Evolutionary conservation across 2,113 vertebrate genomes (phyloP).

Genomic region (Tursiops truncatus): DNA sequence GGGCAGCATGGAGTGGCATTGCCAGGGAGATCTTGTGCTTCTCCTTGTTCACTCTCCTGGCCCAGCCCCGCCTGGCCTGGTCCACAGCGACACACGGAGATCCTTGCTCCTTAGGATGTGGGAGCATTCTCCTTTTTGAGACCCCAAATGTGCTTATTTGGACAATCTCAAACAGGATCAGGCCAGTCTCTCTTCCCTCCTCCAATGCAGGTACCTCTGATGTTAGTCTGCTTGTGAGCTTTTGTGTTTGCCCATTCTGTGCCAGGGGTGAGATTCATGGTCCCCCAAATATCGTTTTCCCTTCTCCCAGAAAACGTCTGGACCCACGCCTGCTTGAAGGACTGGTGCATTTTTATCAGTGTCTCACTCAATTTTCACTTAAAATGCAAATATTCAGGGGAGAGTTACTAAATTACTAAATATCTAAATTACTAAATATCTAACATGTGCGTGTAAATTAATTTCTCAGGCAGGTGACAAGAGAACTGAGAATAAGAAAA

Average conservation of each 20-base stretch:
- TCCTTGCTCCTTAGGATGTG: not conserved
- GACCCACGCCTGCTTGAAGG: not conserved
- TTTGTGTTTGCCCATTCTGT: not conserved
- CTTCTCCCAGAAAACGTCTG: not conserved
- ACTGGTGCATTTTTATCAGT: not conserved
- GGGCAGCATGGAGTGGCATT: not conserved
- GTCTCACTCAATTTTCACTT: slow-evolving; percentile 2
- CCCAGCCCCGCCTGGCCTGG: not conserved
- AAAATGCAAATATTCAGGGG: not conserved
- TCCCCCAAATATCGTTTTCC: not conserved
- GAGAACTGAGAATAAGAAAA: slow-evolving; percentile 31
- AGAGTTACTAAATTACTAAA: not conserved
- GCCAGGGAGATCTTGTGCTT: not conserved
- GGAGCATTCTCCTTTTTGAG: not conserved
- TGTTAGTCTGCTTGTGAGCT: not conserved
- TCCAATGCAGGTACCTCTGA: not conserved
- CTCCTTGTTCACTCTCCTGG: not conserved
- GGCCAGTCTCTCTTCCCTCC: not conserved
- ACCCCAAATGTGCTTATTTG: not conserved
- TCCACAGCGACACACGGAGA: not conserved
- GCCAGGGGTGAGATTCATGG: not conserved
- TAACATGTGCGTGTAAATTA: not conserved
- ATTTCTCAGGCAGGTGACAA: not conserved
- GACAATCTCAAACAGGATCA: not conserved
- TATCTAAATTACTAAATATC: slow-evolving; percentile 39